Base-by-base conservation (phyloP, 2,888 invertebrate genomes). In the Hylaea fasciaria region DNA sequence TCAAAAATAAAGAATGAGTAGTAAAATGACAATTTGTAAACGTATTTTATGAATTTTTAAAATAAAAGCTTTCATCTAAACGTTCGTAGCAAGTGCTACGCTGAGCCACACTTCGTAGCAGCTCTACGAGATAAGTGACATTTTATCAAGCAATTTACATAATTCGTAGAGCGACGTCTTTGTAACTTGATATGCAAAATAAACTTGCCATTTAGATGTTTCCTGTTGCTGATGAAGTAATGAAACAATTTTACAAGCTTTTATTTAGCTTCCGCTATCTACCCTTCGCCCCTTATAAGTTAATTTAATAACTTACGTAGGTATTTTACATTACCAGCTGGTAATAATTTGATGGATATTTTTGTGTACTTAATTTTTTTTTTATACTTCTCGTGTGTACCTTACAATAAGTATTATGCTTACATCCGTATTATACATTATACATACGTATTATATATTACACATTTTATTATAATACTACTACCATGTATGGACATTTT, bases 41-140 rank as follows among this genome's bases (percentile, higher is more conserved):
- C 37, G n/a, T 37, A n/a, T n/a, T 10, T n/a, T 2, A 5, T 10
- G n/a, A 12, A n/a, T n/a, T 37, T 5, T 5, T 11, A 11, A 11
- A 11, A 37, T 37, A n/a, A 37, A 37, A 37, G 5, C n/a, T n/a
- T 37, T 12, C 3, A 37, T 12, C n/a, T 2, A 44, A 28, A 43
- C 22, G 8, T 13, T 32, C 44, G 29, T 51, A 57, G 46, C 50
- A 12, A 32, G 8, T 51, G 37, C 37, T 37, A 37, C 37, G 52
- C 10, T 4, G 3, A 46, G 37, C 37, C n/a, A 37, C 37, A 47
- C 10, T 28, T 47, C 52, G 57, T 58, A 58, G 57, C 29, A 50
- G 29, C 41, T 50, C 50, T 50, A 50, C 50, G 50, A 4, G 44
- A 44, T 28, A 28, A 44, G 16, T 43, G 16, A 7, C 14, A 44